Conservation (phyloP, 2,113 vertebrate species). For the Gallinago jamesoni region DNA sequence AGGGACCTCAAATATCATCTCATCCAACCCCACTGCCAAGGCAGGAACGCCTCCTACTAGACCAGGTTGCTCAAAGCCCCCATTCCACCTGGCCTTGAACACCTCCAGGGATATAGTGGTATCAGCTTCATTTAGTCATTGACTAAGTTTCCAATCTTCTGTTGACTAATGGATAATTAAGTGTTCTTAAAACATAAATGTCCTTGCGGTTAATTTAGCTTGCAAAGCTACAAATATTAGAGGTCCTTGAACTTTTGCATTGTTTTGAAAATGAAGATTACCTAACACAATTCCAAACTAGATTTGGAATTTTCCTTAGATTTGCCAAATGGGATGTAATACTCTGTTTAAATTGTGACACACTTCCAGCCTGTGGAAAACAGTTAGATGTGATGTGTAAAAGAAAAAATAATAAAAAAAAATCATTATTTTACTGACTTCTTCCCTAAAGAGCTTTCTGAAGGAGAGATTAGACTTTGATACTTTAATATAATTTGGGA, state of each 20-base stretch:
- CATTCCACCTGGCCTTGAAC: too few relatives aligned
- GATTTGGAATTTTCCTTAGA: background rate
- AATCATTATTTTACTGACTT: background rate
- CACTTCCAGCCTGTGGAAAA: background rate
- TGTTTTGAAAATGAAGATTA: background rate
- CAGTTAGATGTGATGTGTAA: background rate
- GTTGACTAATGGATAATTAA: background rate
- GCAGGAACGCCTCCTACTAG: too few relatives aligned
- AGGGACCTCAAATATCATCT: too few relatives aligned
- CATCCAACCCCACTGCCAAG: too few relatives aligned
- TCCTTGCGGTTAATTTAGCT: background rate
- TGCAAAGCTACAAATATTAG: background rate
- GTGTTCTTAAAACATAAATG: background rate
- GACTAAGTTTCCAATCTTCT: background rate
- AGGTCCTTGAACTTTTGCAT: background rate
- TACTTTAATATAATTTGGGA: background rate
- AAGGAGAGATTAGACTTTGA: constrained; percentile 11
- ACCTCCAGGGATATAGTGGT: background rate
- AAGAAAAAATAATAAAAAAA: background rate
- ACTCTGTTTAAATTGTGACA: background rate
- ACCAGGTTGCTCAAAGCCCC: too few relatives aligned
- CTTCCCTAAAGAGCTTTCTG: constrained; percentile 6
- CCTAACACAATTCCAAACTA: background rate
- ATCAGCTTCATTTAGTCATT: background rate
- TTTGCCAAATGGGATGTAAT: constrained; percentile 2